Conservation (phyloP, 2,797 vertebrate species). For the Ceryle rudis region DNA sequence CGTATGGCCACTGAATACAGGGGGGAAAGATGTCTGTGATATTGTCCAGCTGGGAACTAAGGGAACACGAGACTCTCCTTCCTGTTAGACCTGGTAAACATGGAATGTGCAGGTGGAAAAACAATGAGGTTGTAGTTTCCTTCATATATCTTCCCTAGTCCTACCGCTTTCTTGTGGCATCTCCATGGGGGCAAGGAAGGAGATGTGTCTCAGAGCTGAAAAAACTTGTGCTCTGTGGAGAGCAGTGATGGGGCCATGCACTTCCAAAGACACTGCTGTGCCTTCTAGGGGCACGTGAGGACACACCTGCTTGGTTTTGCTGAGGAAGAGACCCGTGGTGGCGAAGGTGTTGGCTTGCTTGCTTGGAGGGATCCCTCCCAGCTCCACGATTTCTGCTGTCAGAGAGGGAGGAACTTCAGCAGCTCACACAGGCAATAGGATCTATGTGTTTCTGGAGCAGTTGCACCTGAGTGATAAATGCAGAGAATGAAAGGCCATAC, state of each 20-base stretch:
- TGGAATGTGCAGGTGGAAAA: not conserved
- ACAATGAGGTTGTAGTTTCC: rapidly evolving
- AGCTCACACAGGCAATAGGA: not conserved
- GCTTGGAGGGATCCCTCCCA: not conserved
- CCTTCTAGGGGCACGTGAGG: not conserved
- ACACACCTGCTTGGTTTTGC: not conserved
- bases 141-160: not conserved
- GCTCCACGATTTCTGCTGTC: not conserved
- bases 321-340: not conserved
- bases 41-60: not conserved
- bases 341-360: not conserved
- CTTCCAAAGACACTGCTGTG: rapidly evolving
- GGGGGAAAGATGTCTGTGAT: not conserved
- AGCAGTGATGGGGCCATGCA: not conserved
- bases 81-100: not conserved
- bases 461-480: not conserved
- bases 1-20: not conserved
- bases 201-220: not conserved
- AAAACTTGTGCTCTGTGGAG: not conserved
- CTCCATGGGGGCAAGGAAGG: not conserved
- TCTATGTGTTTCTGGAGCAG: not conserved
- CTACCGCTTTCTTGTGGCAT: not conserved
- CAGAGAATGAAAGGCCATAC: not conserved
- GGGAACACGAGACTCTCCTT: not conserved
- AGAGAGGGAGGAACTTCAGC: not conserved